These are phyloP conservation scores for Gallinago solitaria DNA, from an alignment of 2,797 vertebrate genomes.

Conservation along the genomic window DNA sequence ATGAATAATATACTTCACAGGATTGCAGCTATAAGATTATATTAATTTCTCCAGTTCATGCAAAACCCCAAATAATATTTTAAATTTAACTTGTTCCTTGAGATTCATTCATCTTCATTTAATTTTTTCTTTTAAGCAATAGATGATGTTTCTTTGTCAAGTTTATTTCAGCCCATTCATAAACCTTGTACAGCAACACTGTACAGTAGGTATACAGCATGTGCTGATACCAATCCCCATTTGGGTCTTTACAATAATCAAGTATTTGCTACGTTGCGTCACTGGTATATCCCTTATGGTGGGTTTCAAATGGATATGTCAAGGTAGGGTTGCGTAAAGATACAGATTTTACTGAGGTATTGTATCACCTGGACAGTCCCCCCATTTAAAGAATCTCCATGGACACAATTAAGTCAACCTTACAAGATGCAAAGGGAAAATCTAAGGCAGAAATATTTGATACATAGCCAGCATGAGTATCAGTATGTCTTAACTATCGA, in stretches of 20 bases:
- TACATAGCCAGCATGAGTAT: background rate
- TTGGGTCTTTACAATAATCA: background rate
- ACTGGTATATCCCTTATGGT: background rate
- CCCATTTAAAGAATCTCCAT: background rate
- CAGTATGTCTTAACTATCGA: background rate
- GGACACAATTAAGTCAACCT: background rate
- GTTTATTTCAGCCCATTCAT: background rate
- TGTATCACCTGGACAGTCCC: background rate
- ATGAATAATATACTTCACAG: background rate
- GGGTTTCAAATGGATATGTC: background rate
- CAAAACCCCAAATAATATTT: background rate
- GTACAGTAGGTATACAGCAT: background rate
- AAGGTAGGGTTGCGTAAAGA: background rate
- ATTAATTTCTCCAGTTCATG: background rate
- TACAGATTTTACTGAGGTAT: background rate
- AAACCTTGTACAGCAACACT: background rate
- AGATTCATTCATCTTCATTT: background rate
- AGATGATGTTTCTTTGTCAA: background rate
- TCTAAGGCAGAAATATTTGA: background rate
- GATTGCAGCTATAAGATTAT: background rate
- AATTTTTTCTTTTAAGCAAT: background rate
- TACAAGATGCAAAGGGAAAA: background rate
- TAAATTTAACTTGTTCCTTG: background rate
- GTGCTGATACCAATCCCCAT: background rate
- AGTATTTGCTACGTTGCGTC: background rate